Percentiles rank a stretch among this genome's conserved stretches.
phyloP scores from a whole-genome alignment of 2,797 vertebrate species.

The Oceanodroma leucorhoa region DNA sequence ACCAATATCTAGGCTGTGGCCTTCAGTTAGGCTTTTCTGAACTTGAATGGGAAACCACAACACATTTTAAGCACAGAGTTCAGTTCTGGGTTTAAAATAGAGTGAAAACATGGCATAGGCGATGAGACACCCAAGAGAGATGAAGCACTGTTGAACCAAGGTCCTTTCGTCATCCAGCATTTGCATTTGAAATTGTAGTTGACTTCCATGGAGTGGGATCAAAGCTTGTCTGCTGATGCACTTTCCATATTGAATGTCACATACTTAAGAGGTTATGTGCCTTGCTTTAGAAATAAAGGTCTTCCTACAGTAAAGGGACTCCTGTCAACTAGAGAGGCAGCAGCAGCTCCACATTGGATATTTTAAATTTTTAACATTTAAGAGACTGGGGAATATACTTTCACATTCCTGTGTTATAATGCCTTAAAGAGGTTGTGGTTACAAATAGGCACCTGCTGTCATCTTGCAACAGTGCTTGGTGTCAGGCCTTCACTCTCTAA shows the following conservation, averaged over 20 bases:
- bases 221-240: not conserved
- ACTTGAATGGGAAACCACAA: not conserved
- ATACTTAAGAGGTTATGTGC: not conserved
- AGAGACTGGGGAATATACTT: not conserved
- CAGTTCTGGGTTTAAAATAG: not conserved
- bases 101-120: not conserved
- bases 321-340: not conserved
- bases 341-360: not conserved
- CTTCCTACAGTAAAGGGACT: not conserved
- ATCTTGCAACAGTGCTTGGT: not conserved
- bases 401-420: not conserved
- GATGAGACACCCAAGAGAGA: rapidly evolving
- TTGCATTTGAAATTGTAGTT: not conserved
- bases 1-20: not conserved
- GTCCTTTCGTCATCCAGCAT: not conserved
- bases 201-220: not conserved
- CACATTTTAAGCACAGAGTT: not conserved
- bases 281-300: not conserved
- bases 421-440: not conserved
- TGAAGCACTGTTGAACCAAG: not conserved
- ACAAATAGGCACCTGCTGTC: not conserved
- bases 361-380: not conserved
- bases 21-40: not conserved
- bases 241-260: not conserved
- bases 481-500: not conserved